Conservation (phyloP, 2,797 vertebrate species). For the Synaphobranchus kaupii region DNA sequence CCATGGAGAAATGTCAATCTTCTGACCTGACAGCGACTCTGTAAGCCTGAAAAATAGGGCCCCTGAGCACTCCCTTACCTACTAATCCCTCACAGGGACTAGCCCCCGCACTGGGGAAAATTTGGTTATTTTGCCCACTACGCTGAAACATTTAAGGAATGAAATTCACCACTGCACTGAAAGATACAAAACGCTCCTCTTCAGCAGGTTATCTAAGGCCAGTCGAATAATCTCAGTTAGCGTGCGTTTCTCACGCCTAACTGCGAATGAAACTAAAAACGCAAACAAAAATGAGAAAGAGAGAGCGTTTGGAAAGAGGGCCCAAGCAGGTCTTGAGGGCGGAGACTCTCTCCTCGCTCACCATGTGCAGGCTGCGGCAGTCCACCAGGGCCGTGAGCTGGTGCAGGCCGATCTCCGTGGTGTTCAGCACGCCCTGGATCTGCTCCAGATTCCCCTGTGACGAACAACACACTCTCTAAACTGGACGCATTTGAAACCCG, state of each 20-base stretch:
- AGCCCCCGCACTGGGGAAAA: no score
- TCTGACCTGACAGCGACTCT: neutral
- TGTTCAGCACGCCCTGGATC: constrained; percentile 86
- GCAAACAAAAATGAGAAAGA: neutral
- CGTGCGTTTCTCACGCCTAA: neutral
- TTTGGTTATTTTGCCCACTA: neutral
- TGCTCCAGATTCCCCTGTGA: constrained; percentile 79
- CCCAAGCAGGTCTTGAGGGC: neutral
- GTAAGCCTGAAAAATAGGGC: neutral
- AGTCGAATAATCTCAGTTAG: no score
- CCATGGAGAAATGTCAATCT: neutral
- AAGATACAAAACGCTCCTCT: neutral
- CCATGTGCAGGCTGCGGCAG: constrained; percentile 93
- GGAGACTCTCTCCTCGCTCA: constrained; percentile 62
- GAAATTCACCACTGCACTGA: neutral
- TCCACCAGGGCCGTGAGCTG: constrained; percentile 93
- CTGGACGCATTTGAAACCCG: neutral
- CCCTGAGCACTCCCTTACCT: no score
- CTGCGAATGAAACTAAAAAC: neutral
- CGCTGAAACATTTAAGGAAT: neutral
- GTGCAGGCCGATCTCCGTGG: constrained; percentile 89
- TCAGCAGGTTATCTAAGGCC: neutral
- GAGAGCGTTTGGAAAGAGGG: neutral
- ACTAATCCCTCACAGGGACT: neutral
- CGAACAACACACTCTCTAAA: neutral